phyloP scores from a whole-genome alignment of 2,888 invertebrate species.

The Metopia argyrocephala region DNA sequence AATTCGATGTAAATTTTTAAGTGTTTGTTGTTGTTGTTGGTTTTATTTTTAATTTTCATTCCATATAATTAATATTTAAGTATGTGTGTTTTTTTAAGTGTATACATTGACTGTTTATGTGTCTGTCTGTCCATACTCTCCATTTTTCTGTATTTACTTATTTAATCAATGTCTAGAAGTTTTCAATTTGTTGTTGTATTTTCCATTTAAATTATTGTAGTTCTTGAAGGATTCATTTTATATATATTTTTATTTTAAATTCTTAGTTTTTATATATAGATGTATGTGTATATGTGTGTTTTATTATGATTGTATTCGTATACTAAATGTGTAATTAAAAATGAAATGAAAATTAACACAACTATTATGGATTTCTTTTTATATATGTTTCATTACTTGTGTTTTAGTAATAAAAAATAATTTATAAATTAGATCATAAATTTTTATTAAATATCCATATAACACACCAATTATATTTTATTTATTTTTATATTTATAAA shows the following conservation, averaged over 20 bases:
- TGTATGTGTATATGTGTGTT: not conserved
- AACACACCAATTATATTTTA: too few relatives aligned
- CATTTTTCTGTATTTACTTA: not conserved
- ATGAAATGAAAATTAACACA: too few relatives aligned
- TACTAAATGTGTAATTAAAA: not conserved
- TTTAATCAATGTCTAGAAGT: slow-evolving; percentile 36
- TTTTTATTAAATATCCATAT: too few relatives aligned
- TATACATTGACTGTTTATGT: not conserved
- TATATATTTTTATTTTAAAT: not conserved
- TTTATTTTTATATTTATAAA: too few relatives aligned
- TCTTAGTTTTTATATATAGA: not conserved
- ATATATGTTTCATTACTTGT: too few relatives aligned
- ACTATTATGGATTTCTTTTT: too few relatives aligned
- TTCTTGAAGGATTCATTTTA: slow-evolving; percentile 17
- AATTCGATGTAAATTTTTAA: slow-evolving; percentile 28
- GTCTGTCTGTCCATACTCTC: not conserved
- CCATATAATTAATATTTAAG: slow-evolving; percentile 44
- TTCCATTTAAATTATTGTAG: not conserved
- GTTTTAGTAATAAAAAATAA: too few relatives aligned
- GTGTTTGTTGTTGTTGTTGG: not conserved
- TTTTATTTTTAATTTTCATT: slow-evolving; percentile 17
- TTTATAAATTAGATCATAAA: too few relatives aligned
- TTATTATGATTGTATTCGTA: not conserved
- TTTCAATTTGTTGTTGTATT: not conserved
- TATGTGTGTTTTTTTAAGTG: slow-evolving; percentile 9